Conservation (phyloP, 2,113 vertebrate genomes). For the Lophochroa leadbeateri region DNA sequence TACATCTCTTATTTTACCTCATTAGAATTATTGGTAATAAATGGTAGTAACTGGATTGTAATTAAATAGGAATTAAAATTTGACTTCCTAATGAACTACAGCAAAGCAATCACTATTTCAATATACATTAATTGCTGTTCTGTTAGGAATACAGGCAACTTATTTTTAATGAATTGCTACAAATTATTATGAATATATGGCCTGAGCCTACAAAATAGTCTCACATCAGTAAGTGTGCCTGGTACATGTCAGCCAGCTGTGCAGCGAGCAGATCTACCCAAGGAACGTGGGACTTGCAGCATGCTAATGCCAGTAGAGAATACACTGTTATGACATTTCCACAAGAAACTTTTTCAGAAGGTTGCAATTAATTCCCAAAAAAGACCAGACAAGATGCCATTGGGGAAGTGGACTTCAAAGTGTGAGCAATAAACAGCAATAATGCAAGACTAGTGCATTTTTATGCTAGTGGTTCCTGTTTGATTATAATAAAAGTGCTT, state of each 20-base stretch:
- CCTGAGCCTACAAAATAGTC: background rate
- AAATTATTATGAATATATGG: slow-evolving; percentile 43
- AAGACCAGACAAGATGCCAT: background rate
- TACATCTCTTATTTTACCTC: slow-evolving; percentile 57
- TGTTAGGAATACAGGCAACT: slow-evolving; percentile 53
- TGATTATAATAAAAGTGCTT: background rate
- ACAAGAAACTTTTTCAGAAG: background rate
- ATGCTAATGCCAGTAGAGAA: background rate
- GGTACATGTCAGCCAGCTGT: background rate
- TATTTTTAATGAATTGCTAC: slow-evolving; percentile 60
- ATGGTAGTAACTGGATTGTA: slow-evolving; percentile 63
- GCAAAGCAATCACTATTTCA: slow-evolving; percentile 69
- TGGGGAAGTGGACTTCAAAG: background rate
- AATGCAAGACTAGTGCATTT: background rate
- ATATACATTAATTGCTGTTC: slow-evolving; percentile 51
- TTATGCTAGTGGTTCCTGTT: background rate
- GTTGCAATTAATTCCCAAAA: background rate
- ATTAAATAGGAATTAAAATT: slow-evolving; percentile 78
- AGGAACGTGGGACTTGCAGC: background rate
- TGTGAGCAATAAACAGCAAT: background rate
- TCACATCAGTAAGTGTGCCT: background rate
- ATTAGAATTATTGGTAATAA: slow-evolving; percentile 72
- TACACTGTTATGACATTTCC: background rate
- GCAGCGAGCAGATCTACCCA: background rate
- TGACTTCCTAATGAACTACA: slow-evolving; percentile 72